Conservation (phyloP, 2,888 invertebrate species). For the Sycophila texana region DNA sequence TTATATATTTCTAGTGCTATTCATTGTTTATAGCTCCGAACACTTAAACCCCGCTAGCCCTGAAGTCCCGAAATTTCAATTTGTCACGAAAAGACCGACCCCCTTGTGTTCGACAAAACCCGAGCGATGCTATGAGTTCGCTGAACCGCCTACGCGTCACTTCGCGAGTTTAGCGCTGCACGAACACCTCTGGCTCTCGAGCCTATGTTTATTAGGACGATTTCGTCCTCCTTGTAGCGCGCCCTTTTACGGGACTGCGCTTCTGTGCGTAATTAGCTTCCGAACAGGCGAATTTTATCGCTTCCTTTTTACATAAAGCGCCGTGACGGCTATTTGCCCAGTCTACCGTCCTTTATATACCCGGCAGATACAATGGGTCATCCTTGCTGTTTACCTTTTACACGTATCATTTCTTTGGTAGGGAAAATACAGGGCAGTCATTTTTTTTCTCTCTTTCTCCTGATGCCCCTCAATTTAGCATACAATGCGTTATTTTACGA, state of each 20-base stretch:
- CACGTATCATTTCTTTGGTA: no score
- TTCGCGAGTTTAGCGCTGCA: slow-evolving; percentile 14
- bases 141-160: neutral
- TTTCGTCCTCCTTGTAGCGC: slow-evolving; percentile 15
- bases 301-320: slow-evolving; percentile 28
- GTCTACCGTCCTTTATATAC: no score
- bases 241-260: neutral
- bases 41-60: slow-evolving; percentile 52
- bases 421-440: no score
- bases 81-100: slow-evolving; percentile 49
- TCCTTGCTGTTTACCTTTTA: neutral
- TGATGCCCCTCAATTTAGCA: no score
- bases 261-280: slow-evolving; percentile 1
- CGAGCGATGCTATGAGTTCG: neutral
- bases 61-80: slow-evolving; percentile 57
- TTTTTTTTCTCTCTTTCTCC: no score
- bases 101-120: neutral
- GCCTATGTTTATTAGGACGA: slow-evolving; percentile 32
- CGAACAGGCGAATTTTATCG: slow-evolving; percentile 39
- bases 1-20: no score
- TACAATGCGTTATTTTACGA: no score
- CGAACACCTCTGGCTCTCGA: neutral
- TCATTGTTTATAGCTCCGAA: no score
- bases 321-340: no score
- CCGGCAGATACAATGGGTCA: neutral